A percentile compares a stretch with the other conserved stretches of the same genome.
phyloP scores from a whole-genome alignment of 2,888 invertebrate genomes.

The Tetragonula carbonaria region DNA sequence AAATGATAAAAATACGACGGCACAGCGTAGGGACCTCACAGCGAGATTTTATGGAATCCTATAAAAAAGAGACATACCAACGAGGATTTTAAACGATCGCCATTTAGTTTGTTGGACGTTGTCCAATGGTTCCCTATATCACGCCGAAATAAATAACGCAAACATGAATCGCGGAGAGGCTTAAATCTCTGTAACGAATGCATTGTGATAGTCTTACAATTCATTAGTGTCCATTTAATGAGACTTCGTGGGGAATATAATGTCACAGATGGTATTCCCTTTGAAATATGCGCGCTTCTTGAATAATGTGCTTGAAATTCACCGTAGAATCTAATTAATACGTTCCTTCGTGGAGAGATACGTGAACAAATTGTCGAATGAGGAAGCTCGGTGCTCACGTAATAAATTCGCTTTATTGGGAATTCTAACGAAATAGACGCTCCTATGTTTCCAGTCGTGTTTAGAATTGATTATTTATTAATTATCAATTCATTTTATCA shows the following conservation, averaged over 20 bases:
- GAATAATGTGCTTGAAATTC: background rate
- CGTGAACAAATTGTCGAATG: background rate
- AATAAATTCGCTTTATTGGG: too few relatives aligned
- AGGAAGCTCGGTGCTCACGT: too few relatives aligned
- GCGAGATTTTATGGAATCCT: conserved; percentile 75
- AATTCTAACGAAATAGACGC: too few relatives aligned
- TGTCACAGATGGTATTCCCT: background rate
- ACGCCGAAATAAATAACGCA: conserved; percentile 57
- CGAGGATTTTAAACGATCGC: conserved; percentile 64
- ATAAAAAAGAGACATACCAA: conserved; percentile 74
- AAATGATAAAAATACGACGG: conserved; percentile 66
- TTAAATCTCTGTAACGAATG: conserved; percentile 33
- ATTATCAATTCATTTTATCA: too few relatives aligned
- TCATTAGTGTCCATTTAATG: conserved; percentile 37
- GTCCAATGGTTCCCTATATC: conserved; percentile 63
- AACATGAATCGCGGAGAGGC: conserved; percentile 17
- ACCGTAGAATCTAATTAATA: background rate
- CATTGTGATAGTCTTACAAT: conserved; percentile 25
- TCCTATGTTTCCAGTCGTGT: too few relatives aligned
- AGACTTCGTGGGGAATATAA: background rate
- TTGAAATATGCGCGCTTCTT: background rate
- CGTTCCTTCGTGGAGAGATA: background rate
- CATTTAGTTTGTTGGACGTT: conserved; percentile 62
- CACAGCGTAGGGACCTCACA: conserved; percentile 73
- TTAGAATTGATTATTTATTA: too few relatives aligned